Percentiles rank a stretch among this genome's conserved stretches.
These are phyloP conservation scores for Numida meleagris DNA, from an alignment of 2,113 vertebrate genomes.

Conservation along the genomic window DNA sequence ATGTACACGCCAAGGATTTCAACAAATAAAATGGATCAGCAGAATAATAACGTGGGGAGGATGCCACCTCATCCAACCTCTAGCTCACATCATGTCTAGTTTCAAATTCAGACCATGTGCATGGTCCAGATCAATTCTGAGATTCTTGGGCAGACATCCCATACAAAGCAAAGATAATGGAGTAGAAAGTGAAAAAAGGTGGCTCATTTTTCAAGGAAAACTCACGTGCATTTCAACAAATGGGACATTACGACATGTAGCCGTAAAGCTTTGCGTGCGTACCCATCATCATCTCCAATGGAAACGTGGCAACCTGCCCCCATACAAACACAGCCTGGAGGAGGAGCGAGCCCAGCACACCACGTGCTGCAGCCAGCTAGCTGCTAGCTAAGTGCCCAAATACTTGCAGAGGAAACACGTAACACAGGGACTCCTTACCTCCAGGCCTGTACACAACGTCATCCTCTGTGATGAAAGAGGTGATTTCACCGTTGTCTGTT, in stretches of 20 bases:
- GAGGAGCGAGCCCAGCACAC: fast-evolving
- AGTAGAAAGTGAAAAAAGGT: background rate
- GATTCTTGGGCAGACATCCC: background rate
- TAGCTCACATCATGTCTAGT: fast-evolving
- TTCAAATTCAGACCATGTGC: background rate
- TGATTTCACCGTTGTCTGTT: slow-evolving; percentile 94
- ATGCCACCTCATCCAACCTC: background rate
- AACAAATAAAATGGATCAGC: background rate
- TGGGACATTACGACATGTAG: fast-evolving
- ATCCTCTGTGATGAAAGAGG: slow-evolving; percentile 95
- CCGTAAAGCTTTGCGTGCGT: background rate
- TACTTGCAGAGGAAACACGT: background rate
- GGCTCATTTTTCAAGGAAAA: background rate
- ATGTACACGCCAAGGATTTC: background rate
- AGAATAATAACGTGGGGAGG: background rate
- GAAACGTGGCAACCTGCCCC: background rate
- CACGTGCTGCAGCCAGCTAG: background rate
- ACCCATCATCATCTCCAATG: fast-evolving
- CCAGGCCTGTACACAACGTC: slow-evolving; percentile 95
- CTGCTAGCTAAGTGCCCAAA: background rate
- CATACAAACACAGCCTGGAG: fast-evolving
- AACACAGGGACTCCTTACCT: slow-evolving; percentile 76
- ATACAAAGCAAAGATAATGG: fast-evolving
- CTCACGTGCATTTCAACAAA: background rate
- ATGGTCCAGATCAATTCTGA: background rate